Base-by-base conservation (phyloP, 2,797 vertebrate species). In the Gallinago stenura region DNA sequence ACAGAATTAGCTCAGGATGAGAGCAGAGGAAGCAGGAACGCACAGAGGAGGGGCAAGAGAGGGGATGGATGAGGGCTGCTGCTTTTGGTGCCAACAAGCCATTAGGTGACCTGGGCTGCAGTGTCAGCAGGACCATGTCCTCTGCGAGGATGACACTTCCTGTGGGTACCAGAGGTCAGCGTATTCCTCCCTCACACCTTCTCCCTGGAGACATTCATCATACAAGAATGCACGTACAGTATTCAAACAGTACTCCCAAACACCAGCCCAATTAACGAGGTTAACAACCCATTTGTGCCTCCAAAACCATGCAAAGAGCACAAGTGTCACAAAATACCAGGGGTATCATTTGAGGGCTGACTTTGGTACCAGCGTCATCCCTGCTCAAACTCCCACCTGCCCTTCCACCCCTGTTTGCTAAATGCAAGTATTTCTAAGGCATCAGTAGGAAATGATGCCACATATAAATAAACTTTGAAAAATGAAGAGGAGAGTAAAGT, bases 71-170 rank as follows among this genome's bases (percentile, higher is more conserved):
- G 2, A 39, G 4, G 7, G 30, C 16, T 79, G 30, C 1, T 73
- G 15, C 56, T 66, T 64, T 14, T 19, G 37, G 15, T 60, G 45
- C 50, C 65, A 90, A 4, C 3, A 17, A 26, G 35, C 14, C 50
- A 2, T 15, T 26, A 37, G 46, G 51, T 58, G 37, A 19, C 45
- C 37, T 14, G 46, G 33, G 41, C 8, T 60, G 45, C 62, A 62
- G 1, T 19, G 45, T 17, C 46, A 20, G 30, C 18, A 0, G 33
- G 25, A 5, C 12, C 50, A 35, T 3, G 0, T 24, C 61, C 17
- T 33, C 39, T 31, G 43, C 1, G 4, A 37, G 2, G 4, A 0
- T 19, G 60, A 31, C 54, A 33, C 18, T 45, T 51, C 24, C 35
- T 6, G 1, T 5, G 37, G 12, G 9, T 71, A 37, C 14, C 76